phyloP scores from a whole-genome alignment of 2,113 vertebrate genomes.

The Eclectus roratus region DNA sequence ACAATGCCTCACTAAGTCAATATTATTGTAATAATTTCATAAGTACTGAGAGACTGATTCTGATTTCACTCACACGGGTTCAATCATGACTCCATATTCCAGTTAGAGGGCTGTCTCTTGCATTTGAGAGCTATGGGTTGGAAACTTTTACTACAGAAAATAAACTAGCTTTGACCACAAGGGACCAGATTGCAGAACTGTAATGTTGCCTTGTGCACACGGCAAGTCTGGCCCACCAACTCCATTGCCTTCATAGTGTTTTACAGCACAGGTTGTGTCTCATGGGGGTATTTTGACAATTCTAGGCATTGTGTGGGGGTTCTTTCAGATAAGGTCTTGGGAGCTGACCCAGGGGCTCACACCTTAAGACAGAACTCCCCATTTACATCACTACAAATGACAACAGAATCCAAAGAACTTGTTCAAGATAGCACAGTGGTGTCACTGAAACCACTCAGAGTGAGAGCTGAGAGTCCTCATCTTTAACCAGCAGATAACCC shows the following conservation, averaged over 20 bases:
- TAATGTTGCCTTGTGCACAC: background rate
- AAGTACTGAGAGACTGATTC: background rate
- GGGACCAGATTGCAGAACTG: background rate
- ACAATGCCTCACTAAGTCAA: constrained; percentile 34
- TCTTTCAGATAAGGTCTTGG: background rate
- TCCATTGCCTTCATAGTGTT: background rate
- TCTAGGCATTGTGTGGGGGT: background rate
- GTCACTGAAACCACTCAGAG: background rate
- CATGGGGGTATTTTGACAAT: background rate
- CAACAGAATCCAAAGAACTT: background rate
- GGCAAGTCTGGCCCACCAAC: background rate
- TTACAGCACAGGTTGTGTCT: background rate
- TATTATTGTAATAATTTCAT: background rate
- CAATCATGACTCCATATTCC: fast-evolving
- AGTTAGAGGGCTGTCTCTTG: background rate
- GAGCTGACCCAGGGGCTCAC: background rate
- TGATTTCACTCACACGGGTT: background rate
- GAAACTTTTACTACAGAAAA: background rate
- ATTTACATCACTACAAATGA: background rate
- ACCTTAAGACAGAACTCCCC: background rate
- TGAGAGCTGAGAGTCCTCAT: background rate
- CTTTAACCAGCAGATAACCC: background rate
- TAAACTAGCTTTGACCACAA: background rate
- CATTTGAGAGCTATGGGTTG: background rate
- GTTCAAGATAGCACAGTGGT: background rate